These are phyloP conservation scores for Acropternis orthonyx DNA, from an alignment of 2,797 vertebrate species.

Conservation along the genomic window DNA sequence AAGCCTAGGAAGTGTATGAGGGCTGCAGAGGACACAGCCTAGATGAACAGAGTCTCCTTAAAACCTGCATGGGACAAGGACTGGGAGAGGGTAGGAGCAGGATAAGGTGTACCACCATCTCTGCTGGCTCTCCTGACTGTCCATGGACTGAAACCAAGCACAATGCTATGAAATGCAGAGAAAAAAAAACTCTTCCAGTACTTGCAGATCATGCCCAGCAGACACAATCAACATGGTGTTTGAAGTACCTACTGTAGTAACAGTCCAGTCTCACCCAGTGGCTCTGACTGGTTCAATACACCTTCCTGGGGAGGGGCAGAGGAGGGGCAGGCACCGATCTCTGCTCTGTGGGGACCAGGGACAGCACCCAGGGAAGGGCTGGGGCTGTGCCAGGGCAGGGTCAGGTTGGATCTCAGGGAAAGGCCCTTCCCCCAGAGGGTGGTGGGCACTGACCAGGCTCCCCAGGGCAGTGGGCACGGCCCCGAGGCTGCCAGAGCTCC, in stretches of 20 bases:
- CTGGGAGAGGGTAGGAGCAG: background rate
- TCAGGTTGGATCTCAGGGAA: background rate
- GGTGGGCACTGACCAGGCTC: background rate
- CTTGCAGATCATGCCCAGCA: accelerated
- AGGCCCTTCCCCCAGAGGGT: background rate
- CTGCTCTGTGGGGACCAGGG: background rate
- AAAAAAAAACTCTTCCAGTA: background rate
- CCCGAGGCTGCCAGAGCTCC: background rate
- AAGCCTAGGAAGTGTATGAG: background rate
- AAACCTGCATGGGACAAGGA: too few relatives aligned
- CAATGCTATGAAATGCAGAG: background rate
- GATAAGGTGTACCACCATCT: too few relatives aligned
- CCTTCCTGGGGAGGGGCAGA: background rate
- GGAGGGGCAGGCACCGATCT: background rate
- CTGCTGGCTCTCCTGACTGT: too few relatives aligned
- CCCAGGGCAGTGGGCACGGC: background rate
- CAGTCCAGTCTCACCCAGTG: background rate
- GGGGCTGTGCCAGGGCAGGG: background rate
- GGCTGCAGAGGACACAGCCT: slow-evolving; percentile 86
- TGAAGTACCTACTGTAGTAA: background rate
- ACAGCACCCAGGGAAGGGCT: background rate
- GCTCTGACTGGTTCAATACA: background rate
- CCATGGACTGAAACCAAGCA: background rate
- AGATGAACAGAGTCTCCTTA: slow-evolving; percentile 76
- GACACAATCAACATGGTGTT: background rate